Conservation (phyloP, 2,888 invertebrate species). For the Cataglyphis cursor region DNA sequence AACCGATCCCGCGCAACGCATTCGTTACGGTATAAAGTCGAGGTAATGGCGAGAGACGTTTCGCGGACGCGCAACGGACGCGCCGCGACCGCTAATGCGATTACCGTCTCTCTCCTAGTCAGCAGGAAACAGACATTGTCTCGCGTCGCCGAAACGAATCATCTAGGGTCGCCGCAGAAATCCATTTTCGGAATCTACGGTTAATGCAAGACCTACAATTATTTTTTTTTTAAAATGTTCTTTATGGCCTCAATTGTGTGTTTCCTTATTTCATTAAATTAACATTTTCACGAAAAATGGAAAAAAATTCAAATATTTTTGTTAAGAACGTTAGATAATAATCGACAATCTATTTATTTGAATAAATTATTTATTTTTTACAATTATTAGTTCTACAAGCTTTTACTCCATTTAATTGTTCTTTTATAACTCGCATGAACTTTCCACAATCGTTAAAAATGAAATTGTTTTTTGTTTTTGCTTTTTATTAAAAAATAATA, state of each 20-base stretch:
- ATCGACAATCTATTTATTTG: slow-evolving; percentile 5
- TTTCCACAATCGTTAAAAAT: background rate
- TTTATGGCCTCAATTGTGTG: background rate
- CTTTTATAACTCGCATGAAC: background rate
- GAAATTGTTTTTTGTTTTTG: background rate
- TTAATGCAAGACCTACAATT: slow-evolving; percentile 17
- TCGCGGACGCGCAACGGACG: slow-evolving; percentile 64
- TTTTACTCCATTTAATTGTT: background rate
- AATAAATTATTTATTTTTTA: background rate
- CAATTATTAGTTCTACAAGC: background rate
- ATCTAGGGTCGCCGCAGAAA: slow-evolving; percentile 44
- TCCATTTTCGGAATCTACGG: slow-evolving; percentile 40
- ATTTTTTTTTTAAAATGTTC: background rate
- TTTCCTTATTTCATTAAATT: background rate
- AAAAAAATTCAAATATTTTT: background rate
- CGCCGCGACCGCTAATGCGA: slow-evolving; percentile 68
- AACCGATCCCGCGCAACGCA: slow-evolving; percentile 73
- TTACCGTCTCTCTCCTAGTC: slow-evolving; percentile 61
- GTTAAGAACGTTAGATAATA: background rate
- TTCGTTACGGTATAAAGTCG: slow-evolving; percentile 74
- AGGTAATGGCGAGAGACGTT: slow-evolving; percentile 70
- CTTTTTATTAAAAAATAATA: background rate
- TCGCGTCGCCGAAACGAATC: slow-evolving; percentile 46
- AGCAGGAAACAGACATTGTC: slow-evolving; percentile 53
- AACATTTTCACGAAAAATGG: background rate